Conservation (phyloP, 23 tunicate genomes). For the Trididemnum clinides region DNA sequence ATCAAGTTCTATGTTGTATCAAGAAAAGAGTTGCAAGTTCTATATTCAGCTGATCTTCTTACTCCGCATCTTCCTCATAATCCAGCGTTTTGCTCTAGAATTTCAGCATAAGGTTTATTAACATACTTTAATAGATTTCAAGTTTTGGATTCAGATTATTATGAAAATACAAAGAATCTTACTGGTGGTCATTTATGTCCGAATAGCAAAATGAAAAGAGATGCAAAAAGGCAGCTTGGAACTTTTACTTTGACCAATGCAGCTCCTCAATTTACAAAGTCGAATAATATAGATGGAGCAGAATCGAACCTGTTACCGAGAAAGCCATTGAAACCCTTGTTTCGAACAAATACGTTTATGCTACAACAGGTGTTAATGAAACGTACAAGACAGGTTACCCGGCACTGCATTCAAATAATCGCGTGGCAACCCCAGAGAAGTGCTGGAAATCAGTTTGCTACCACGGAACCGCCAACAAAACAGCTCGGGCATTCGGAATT, state of each 20-base stretch:
- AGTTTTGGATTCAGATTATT: slow-evolving; percentile 69
- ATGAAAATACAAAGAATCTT: slow-evolving; percentile 49
- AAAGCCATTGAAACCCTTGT: slow-evolving; percentile 27
- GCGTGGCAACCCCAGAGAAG: slow-evolving; percentile 70
- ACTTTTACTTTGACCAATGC: slow-evolving; percentile 97
- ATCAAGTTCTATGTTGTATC: slow-evolving; percentile 45
- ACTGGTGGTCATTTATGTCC: slow-evolving; percentile 92
- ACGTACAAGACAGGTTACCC: neutral
- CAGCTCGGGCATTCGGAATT: slow-evolving; percentile 74
- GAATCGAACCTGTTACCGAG: slow-evolving; percentile 65
- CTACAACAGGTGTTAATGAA: slow-evolving; percentile 77
- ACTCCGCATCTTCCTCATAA: neutral
- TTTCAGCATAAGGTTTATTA: slow-evolving; percentile 17
- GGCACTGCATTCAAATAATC: slow-evolving; percentile 26
- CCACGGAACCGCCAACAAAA: slow-evolving; percentile 53
- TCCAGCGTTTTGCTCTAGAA: slow-evolving; percentile 43
- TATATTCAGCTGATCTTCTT: too few relatives aligned
- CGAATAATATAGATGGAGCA: slow-evolving; percentile 76
- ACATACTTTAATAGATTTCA: slow-evolving; percentile 56
- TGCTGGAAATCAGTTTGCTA: slow-evolving; percentile 96
- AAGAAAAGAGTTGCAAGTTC: too few relatives aligned
- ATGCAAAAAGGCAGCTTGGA: slow-evolving; percentile 49
- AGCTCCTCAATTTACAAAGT: slow-evolving; percentile 81
- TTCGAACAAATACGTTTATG: slow-evolving; percentile 57
- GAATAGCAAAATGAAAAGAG: slow-evolving; percentile 69